These are phyloP conservation scores for Poecilia wingei DNA, from an alignment of 2,797 vertebrate genomes.

Conservation along the genomic window DNA sequence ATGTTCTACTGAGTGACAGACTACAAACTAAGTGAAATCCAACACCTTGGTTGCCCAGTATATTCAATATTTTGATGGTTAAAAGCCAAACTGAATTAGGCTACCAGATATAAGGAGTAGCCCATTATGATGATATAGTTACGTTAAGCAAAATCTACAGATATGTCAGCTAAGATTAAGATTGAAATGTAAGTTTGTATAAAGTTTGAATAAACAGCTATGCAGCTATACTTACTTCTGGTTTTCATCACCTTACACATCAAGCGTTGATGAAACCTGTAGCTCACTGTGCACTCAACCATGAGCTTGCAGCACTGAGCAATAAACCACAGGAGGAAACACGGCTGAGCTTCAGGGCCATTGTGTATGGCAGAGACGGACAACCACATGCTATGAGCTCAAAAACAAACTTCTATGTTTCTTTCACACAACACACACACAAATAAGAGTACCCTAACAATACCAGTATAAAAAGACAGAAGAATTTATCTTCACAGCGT, in stretches of 20 bases:
- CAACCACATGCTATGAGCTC: constrained; percentile 61
- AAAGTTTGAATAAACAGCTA: not conserved
- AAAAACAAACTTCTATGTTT: constrained; percentile 55
- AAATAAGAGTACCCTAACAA: not conserved
- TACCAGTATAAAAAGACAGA: constrained; percentile 10
- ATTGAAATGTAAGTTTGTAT: not conserved
- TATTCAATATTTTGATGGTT: not conserved
- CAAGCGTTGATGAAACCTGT: constrained; percentile 3
- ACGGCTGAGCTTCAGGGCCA: constrained; percentile 28
- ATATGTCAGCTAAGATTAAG: not conserved
- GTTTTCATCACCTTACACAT: not conserved
- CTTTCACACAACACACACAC: constrained; percentile 40
- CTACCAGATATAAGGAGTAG: not conserved
- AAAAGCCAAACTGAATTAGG: not conserved
- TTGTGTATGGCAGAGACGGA: constrained; percentile 49
- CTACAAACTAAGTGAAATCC: not conserved
- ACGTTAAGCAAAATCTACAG: not conserved
- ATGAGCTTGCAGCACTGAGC: constrained; percentile 6
- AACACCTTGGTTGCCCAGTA: not conserved
- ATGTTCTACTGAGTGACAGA: not conserved
- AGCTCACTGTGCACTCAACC: not conserved
- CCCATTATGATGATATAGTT: not conserved
- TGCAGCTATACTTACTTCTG: not conserved
- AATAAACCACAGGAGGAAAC: constrained; percentile 51
- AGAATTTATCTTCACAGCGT: constrained; percentile 9